phyloP scores from a whole-genome alignment of 64 coral and sea anemone genomes.

The Stichodactyla mertensii region DNA sequence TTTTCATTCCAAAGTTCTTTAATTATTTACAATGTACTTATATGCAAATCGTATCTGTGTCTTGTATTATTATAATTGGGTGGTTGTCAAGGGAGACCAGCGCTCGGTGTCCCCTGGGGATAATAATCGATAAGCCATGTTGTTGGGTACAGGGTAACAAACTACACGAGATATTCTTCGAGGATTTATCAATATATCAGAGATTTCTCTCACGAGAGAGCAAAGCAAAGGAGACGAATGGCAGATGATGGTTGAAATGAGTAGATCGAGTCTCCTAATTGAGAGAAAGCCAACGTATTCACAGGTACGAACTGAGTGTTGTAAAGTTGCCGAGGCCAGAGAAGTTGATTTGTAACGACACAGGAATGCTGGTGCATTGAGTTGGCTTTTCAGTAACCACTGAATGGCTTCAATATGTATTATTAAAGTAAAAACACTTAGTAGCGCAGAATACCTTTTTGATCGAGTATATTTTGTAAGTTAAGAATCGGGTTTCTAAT shows the following conservation, averaged over 20 bases:
- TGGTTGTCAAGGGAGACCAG: not conserved
- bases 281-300: slow-evolving; percentile 24
- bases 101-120: not conserved
- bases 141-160: not conserved
- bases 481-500: not conserved
- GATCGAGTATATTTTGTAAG: not conserved
- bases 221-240: not conserved
- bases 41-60: not conserved
- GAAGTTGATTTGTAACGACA: slow-evolving; percentile 6
- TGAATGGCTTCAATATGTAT: not conserved
- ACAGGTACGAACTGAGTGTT: not conserved
- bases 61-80: not conserved
- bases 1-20: not conserved
- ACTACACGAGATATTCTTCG: not conserved
- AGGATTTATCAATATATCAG: not conserved
- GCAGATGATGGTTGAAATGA: slow-evolving; percentile 22
- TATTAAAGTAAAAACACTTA: not conserved
- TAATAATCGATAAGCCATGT: not conserved
- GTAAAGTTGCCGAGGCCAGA: not conserved
- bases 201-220: slow-evolving; percentile 2
- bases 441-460: not conserved
- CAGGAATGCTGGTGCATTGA: slow-evolving; percentile 21
- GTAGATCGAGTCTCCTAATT: not conserved
- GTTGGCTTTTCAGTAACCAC: not conserved
- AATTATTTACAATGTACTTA: not conserved